phyloP scores from a whole-genome alignment of 2,888 invertebrate genomes.

The Norana najaformis region DNA sequence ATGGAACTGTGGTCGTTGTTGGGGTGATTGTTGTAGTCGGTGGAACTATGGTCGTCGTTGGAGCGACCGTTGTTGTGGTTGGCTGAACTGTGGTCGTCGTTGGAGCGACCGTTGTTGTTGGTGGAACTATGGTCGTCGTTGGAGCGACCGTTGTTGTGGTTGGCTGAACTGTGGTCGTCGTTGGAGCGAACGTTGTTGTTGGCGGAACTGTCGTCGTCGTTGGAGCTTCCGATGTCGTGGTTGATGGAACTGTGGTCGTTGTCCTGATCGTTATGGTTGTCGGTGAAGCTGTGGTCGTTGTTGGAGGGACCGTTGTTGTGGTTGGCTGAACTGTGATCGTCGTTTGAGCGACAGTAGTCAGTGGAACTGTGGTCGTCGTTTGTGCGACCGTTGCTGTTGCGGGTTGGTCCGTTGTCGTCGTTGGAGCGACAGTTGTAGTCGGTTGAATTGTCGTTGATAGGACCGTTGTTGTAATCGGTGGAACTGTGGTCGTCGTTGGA shows the following conservation, averaged over 20 bases:
- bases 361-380: too few species aligned
- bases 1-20: too few species aligned
- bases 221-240: not conserved
- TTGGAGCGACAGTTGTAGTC: too few species aligned
- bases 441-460: too few species aligned
- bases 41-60: not conserved
- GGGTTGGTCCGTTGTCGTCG: too few species aligned
- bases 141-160: not conserved
- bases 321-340: not conserved
- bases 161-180: not conserved
- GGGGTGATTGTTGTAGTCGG: too few species aligned
- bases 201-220: not conserved
- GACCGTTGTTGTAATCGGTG: too few species aligned
- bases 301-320: not conserved
- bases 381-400: too few species aligned
- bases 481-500: too few species aligned
- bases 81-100: not conserved
- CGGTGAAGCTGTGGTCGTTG: not conserved
- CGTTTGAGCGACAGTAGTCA: not conserved
- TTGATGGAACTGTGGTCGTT: not conserved
- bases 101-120: not conserved
- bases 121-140: not conserved
- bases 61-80: not conserved
- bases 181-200: not conserved
- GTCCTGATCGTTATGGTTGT: too few species aligned